phyloP scores from a whole-genome alignment of 2,113 vertebrate species.

The Chlorocebus sabaeus region DNA sequence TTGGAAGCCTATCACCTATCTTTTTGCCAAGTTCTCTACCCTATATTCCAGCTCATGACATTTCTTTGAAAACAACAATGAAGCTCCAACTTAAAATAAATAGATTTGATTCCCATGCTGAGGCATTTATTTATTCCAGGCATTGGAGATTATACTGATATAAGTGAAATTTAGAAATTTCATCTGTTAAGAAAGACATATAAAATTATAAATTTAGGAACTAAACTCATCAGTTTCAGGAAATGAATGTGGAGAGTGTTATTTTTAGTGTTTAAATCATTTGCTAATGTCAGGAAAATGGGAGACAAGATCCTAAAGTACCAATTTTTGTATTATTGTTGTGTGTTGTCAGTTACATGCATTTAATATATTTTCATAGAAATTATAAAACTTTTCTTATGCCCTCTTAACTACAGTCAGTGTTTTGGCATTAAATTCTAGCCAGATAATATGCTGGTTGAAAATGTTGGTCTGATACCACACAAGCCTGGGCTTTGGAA shows the following conservation, averaged over 20 bases:
- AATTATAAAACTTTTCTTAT: not conserved
- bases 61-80: not conserved
- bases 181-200: not conserved
- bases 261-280: not conserved
- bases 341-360: not conserved
- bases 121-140: not conserved
- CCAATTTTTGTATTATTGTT: not conserved
- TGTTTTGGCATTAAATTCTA: not conserved
- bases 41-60: not conserved
- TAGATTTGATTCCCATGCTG: not conserved
- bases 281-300: not conserved
- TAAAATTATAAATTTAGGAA: not conserved
- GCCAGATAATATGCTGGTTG: not conserved
- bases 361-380: not conserved
- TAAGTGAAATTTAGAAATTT: not conserved
- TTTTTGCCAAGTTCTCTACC: not conserved
- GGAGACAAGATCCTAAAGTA: not conserved
- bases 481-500: not conserved
- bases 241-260: not conserved
- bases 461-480: not conserved
- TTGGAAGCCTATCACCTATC: not conserved
- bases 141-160: not conserved
- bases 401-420: not conserved
- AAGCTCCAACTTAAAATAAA: conserved; percentile 7
- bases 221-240: not conserved